Evolutionary conservation across 2,888 invertebrate genomes (phyloP).

Genomic region (Drosophila rubida): DNA sequence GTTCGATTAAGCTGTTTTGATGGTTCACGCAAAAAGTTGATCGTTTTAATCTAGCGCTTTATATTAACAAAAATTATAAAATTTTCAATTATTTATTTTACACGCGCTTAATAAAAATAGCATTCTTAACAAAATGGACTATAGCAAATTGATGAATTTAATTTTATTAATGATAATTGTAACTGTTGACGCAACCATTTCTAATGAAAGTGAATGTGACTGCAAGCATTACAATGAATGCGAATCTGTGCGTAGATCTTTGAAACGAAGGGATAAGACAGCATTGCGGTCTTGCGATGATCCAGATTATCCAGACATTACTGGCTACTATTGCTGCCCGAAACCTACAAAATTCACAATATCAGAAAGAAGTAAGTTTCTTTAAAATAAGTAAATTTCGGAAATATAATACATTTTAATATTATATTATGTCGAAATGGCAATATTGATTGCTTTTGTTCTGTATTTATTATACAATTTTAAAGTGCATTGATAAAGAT

Average conservation of each 20-base stretch:
- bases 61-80: not conserved
- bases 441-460: too few species aligned
- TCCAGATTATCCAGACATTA: not conserved
- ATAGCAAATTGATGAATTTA: not conserved
- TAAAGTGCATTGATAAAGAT: too few species aligned
- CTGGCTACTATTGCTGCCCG: slow-evolving; percentile 4
- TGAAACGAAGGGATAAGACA: not conserved
- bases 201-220: not conserved
- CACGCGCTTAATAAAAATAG: not conserved
- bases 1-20: not conserved
- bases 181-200: not conserved
- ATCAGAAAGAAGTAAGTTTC: slow-evolving; percentile 15
- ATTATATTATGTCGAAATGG: too few species aligned
- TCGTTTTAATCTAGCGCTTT: not conserved
- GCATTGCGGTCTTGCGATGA: not conserved
- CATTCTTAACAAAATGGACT: not conserved
- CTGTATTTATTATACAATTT: too few species aligned
- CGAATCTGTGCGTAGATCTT: not conserved
- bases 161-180: not conserved
- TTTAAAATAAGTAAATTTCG: too few species aligned
- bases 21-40: not conserved
- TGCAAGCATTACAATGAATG: not conserved
- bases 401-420: too few species aligned
- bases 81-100: not conserved
- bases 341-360: not conserved